phyloP scores from a whole-genome alignment of 1,140 invertebrate species.

The Dendrolimus punctatus region DNA sequence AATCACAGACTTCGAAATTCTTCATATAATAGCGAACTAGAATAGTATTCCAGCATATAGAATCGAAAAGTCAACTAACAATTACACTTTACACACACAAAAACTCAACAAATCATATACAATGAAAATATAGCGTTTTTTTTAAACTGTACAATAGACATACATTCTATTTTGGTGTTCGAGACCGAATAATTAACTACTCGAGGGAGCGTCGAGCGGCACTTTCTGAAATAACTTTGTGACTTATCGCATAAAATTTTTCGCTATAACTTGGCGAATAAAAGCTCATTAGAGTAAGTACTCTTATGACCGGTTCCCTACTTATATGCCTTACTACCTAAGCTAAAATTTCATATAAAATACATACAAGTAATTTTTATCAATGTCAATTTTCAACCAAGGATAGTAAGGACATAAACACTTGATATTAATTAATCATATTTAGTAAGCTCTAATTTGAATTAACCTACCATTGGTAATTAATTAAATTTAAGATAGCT shows the following conservation, averaged over 20 bases:
- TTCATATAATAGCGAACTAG: too few species aligned
- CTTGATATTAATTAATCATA: too few species aligned
- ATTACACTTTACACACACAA: constrained; percentile 15
- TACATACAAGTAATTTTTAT: too few species aligned
- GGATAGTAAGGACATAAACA: too few species aligned
- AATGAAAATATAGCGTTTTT: constrained; percentile 56
- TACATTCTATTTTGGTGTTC: constrained; percentile 63
- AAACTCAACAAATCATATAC: constrained; percentile 64
- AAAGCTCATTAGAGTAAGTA: neutral
- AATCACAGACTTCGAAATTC: neutral
- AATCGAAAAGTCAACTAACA: too few species aligned
- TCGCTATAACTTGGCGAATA: constrained; percentile 8
- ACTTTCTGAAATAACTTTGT: constrained; percentile 10
- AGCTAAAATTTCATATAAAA: too few species aligned
- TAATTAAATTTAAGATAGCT: too few species aligned
- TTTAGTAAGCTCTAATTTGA: neutral
- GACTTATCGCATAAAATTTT: constrained; percentile 11
- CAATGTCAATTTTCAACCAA: too few species aligned
- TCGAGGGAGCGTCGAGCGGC: constrained; percentile 23
- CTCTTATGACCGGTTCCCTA: too few species aligned
- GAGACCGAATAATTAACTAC: constrained; percentile 48
- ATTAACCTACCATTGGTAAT: neutral
- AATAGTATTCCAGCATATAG: too few species aligned
- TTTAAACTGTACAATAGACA: constrained; percentile 50
- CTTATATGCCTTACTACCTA: too few species aligned